Evolutionary conservation across 2,113 vertebrate species (phyloP).

Genomic region (Etia nguti): DNA sequence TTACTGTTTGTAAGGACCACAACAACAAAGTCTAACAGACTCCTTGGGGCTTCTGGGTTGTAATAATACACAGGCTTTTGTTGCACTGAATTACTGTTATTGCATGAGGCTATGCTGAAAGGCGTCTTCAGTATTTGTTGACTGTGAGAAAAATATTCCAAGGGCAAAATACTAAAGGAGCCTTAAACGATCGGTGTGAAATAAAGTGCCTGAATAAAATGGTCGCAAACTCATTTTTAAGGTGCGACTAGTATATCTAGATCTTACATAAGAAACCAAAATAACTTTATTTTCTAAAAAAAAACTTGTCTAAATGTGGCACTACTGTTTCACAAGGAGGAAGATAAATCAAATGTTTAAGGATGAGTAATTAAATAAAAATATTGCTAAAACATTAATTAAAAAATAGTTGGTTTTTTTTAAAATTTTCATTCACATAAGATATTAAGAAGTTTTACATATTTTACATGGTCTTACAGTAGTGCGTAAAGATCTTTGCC

Average conservation of each 20-base stretch:
- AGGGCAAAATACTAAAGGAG: neutral
- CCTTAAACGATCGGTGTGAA: neutral
- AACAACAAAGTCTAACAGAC: neutral
- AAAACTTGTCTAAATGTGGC: accelerated
- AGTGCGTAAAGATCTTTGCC: neutral
- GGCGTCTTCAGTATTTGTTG: neutral
- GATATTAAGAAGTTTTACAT: neutral
- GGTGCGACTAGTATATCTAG: neutral
- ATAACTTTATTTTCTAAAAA: neutral
- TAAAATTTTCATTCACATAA: neutral
- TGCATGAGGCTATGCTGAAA: neutral
- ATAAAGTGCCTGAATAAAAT: neutral
- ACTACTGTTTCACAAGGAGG: neutral
- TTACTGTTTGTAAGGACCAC: slow-evolving; percentile 13
- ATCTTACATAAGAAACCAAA: neutral
- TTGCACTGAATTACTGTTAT: slow-evolving; percentile 2
- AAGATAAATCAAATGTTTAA: neutral
- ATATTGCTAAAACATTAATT: neutral
- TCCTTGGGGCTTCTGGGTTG: neutral
- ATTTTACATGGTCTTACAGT: neutral
- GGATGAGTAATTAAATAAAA: neutral
- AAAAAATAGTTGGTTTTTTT: neutral
- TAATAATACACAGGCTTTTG: neutral
- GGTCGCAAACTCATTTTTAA: neutral
- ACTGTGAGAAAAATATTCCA: neutral